Base-by-base conservation (phyloP, 2,888 invertebrate species). In the Lithophane semibrunnea region DNA sequence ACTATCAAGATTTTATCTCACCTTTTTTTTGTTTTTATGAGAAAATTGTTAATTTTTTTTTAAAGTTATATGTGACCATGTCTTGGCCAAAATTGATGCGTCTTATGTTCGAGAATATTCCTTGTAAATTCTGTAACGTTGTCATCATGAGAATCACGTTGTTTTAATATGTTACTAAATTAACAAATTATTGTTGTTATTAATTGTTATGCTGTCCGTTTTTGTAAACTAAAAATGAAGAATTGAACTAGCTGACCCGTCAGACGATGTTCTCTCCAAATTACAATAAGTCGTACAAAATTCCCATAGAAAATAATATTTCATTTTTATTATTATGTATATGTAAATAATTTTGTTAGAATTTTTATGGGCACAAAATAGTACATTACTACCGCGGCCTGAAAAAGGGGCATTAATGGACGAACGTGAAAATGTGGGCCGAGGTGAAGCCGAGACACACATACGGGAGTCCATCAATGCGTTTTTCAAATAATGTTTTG, bases 21-120 rank as follows among this genome's bases (percentile, higher is more conserved):
- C 79, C 75, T 74, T 74, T 75, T 49, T 74, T 75, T 4, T 54
- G 29, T 56, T 70, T 58, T 37, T 52, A 12, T 63, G 10, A 18
- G 47, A 49, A 9, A 29, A 7, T n/a, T 52, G 2, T 54, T 24
- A 52, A 52, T 44, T 69, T 0, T 16, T 9, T 9, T 24, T 12
- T 69, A 37, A 10, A 18, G 10, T 64, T 9, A 49, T 42, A 7
- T 58, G 44, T 60, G 58, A 13, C 81, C 52, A 37, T 78, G 78
- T 60, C 44, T 44, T 81, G 47, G 65, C 21, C 12, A 12, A 56
- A 37, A 56, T 61, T 1, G 24, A 3, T 13, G 7, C 1, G 8
- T 37, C 21, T 16, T 29, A 12, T 12, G 12, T 80, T 63, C 63
- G 10, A 80, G 47, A 63, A 61, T 42, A 24, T 52, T 79, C 44